These are phyloP conservation scores for Engystomops pustulosus DNA, from an alignment of 2,113 vertebrate species.

Conservation along the genomic window DNA sequence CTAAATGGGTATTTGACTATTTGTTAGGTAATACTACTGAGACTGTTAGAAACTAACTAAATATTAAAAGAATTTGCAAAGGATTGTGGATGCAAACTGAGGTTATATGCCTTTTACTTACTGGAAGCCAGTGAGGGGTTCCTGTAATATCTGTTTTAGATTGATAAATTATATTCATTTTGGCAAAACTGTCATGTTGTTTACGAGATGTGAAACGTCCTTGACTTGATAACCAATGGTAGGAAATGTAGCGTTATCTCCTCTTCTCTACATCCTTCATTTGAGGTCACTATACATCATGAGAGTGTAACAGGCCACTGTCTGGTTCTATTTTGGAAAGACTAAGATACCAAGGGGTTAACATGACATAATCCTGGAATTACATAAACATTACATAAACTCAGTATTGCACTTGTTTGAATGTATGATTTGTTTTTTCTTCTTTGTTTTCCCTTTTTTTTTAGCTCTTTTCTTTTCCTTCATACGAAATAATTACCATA, in stretches of 20 bases:
- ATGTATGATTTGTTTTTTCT: too few relatives aligned
- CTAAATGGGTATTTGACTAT: neutral
- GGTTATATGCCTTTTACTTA: neutral
- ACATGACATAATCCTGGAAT: conserved; percentile 4
- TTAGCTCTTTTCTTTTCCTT: too few relatives aligned
- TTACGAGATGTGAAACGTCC: conserved; percentile 17
- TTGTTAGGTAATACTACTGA: neutral
- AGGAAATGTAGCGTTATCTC: conserved; percentile 41
- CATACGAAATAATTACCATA: too few relatives aligned
- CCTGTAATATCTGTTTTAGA: neutral
- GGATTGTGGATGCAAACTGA: neutral
- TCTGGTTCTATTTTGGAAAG: neutral
- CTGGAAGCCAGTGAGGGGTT: neutral
- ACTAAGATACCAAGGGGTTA: neutral
- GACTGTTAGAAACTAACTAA: too few relatives aligned
- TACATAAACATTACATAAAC: neutral
- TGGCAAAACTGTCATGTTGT: conserved; percentile 28
- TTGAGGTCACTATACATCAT: neutral
- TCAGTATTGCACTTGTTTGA: too few relatives aligned
- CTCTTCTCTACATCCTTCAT: conserved; percentile 4
- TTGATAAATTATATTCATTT: conserved; percentile 33
- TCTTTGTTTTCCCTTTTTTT: too few relatives aligned
- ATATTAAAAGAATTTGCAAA: neutral
- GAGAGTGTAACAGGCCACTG: neutral
- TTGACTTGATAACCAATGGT: conserved; percentile 25